Conservation (phyloP, 2,797 vertebrate species). For the Acipenser oxyrinchus region DNA sequence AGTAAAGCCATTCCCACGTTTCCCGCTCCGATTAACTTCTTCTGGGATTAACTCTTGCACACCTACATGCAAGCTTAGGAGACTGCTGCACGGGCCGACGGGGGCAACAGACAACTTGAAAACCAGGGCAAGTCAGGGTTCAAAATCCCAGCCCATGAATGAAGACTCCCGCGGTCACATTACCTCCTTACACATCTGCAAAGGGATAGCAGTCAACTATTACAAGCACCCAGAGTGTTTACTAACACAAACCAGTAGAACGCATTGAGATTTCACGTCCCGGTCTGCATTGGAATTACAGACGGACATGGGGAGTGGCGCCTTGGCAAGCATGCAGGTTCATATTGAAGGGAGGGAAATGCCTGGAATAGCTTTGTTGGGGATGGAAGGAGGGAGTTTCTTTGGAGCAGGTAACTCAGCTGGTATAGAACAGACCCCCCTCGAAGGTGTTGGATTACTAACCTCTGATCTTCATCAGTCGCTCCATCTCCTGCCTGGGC, state of each 20-base stretch:
- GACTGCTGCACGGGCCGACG: background rate
- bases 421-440: too few species aligned
- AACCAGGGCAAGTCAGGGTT: background rate
- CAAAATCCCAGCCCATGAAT: background rate
- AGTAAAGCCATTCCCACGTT: too few species aligned
- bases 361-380: background rate
- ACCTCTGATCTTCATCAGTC: slow-evolving; percentile 50
- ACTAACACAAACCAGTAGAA: too few species aligned
- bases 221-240: too few species aligned
- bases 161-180: too few species aligned
- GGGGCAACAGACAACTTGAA: background rate
- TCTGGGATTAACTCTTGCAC: background rate
- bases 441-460: slow-evolving; percentile 9
- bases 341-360: background rate
- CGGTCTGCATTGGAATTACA: too few species aligned
- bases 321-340: background rate
- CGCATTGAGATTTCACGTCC: too few species aligned
- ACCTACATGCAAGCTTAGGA: background rate
- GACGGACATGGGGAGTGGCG: background rate
- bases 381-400: background rate
- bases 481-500: slow-evolving; percentile 56
- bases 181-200: too few species aligned
- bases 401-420: background rate
- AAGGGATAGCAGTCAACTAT: too few species aligned
- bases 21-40: background rate